phyloP scores from a whole-genome alignment of 2,797 vertebrate genomes.

The Pampus argenteus region DNA sequence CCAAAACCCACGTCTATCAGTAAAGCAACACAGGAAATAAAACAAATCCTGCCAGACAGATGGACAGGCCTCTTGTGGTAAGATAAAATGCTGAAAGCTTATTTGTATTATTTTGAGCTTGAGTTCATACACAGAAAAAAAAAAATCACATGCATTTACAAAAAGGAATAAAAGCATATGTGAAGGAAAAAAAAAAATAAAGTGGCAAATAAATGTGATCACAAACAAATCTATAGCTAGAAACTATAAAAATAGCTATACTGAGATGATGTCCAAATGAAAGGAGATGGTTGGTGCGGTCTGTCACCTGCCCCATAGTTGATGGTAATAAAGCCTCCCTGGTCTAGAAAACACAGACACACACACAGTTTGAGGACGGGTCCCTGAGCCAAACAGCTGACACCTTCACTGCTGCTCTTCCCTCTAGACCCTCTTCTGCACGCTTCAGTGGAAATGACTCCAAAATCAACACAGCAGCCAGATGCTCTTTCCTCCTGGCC shows the following conservation, averaged over 20 bases:
- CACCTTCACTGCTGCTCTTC: slow-evolving; percentile 42
- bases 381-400: slow-evolving; percentile 61
- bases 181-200: slow-evolving; percentile 4
- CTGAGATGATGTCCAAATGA: slow-evolving; percentile 13
- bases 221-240: not conserved
- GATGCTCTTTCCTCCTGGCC: slow-evolving; percentile 43
- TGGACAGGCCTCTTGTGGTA: slow-evolving; percentile 29
- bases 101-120: slow-evolving; percentile 30
- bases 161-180: not conserved
- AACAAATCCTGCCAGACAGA: slow-evolving; percentile 50
- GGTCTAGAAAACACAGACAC: slow-evolving; percentile 33
- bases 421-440: slow-evolving; percentile 49
- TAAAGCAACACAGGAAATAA: slow-evolving; percentile 43
- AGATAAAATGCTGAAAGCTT: slow-evolving; percentile 25
- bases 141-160: slow-evolving; percentile 13
- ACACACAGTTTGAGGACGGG: slow-evolving; percentile 22
- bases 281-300: slow-evolving; percentile 30
- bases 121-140: not conserved
- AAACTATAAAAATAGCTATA: too few relatives aligned
- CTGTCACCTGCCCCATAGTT: slow-evolving; percentile 50
- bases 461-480: slow-evolving; percentile 54
- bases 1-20: slow-evolving; percentile 47
- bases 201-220: slow-evolving; percentile 17
- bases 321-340: slow-evolving; percentile 41
- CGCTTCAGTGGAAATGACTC: slow-evolving; percentile 51